Conservation (phyloP, 1,140 invertebrate species). For the Yoshiicerus persimilis region DNA sequence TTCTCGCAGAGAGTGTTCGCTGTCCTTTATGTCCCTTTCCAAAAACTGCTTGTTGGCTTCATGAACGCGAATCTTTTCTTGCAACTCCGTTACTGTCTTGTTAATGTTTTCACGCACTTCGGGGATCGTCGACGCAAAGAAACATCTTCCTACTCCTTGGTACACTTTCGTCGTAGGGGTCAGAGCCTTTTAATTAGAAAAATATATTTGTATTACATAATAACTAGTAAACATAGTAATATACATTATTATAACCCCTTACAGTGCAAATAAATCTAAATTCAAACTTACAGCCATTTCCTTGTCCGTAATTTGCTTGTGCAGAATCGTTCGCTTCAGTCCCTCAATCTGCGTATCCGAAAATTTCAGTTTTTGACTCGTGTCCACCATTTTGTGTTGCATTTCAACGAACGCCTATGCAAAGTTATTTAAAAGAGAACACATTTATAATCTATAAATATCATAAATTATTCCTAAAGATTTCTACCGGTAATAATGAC, state of each 20-base stretch:
- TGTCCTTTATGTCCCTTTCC: conserved; percentile 76
- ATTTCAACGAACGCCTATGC: conserved; percentile 77
- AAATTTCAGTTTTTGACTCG: conserved; percentile 74
- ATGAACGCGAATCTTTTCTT: conserved; percentile 63
- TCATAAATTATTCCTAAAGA: too few relatives aligned
- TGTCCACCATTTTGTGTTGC: conserved; percentile 79
- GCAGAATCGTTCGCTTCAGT: conserved; percentile 67
- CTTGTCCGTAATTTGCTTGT: conserved; percentile 69
- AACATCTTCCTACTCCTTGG: conserved; percentile 81
- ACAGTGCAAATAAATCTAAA: not conserved
- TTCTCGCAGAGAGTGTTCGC: conserved; percentile 80
- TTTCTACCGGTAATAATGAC: too few relatives aligned
- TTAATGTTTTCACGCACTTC: conserved; percentile 67
- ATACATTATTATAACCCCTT: conserved; percentile 16
- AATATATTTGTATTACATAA: not conserved
- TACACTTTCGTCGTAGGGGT: conserved; percentile 68
- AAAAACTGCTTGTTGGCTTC: conserved; percentile 72
- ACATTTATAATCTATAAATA: too few relatives aligned
- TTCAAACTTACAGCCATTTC: conserved; percentile 59
- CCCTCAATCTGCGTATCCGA: conserved; percentile 76
- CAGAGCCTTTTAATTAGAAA: conserved; percentile 54
- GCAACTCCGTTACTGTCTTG: conserved; percentile 62
- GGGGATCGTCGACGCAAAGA: conserved; percentile 69
- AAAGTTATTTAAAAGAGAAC: too few relatives aligned
- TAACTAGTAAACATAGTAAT: conserved; percentile 35